phyloP scores from a whole-genome alignment of 2,797 vertebrate genomes.

The Sciurus carolinensis region DNA sequence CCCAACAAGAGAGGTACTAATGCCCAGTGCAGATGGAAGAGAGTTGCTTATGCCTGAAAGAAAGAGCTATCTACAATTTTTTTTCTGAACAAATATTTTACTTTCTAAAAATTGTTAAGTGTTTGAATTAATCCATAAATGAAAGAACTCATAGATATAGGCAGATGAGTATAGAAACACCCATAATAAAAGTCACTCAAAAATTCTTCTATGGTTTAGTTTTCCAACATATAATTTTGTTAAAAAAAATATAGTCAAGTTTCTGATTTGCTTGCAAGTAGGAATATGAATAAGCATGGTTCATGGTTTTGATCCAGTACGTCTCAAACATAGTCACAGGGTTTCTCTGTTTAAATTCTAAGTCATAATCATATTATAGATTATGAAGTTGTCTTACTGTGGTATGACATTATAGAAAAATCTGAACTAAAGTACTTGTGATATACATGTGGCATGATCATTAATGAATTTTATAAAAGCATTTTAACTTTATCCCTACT shows the following conservation, averaged over 20 bases:
- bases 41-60: slow-evolving; percentile 74
- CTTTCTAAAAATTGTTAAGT: neutral
- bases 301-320: neutral
- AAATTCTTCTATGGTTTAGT: neutral
- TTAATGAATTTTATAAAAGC: slow-evolving; percentile 32
- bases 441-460: neutral
- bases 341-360: neutral
- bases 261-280: neutral
- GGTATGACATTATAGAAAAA: neutral
- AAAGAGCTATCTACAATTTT: slow-evolving; percentile 66
- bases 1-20: slow-evolving; percentile 86
- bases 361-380: neutral
- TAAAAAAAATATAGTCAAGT: neutral
- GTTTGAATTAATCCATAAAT: slow-evolving; percentile 54
- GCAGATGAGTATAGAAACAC: neutral
- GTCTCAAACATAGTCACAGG: neutral
- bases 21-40: slow-evolving; percentile 87
- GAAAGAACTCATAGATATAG: neutral
- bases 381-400: neutral
- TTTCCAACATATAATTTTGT: slow-evolving; percentile 27
- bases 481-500: neutral
- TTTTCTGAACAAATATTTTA: neutral
- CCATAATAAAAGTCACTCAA: neutral
- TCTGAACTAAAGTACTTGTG: neutral
- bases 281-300: neutral